Evolutionary conservation across 2,797 vertebrate species (phyloP), one percentile per base, ranked within the genome.

Genomic region (Acanthurus lineatus): DNA sequence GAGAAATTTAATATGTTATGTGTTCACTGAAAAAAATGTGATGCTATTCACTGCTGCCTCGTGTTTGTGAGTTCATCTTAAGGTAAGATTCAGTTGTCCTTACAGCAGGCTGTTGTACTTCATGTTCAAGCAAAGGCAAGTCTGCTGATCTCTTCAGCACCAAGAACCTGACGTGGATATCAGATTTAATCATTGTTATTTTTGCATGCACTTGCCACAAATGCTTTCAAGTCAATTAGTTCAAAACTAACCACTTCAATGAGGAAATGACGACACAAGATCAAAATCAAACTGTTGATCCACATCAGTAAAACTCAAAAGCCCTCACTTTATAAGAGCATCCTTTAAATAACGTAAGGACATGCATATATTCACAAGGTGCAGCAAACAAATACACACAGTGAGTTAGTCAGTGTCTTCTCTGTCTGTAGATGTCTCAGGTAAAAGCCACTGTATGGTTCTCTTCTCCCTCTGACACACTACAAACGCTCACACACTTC

Each of bases 71-170:
- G 7, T n/a, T 20, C 15, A 32, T 35, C 42, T 15, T 12, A 0
- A 6, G 38, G 15, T 42, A 12, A 54, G 42, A 58, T 65, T n/a
- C 9, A 40, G 16, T 67, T 61, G 57, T 48, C 63, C 45, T 32
- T 22, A 61, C 32, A 57, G 42, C 69, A 61, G 12, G 28, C 80
- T 89, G 86, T 91, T 92, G 89, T 87, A 91, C 89, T 78, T 81
- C 9, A 40, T 62, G 32, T 60, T 69, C 38, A 77, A 78, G 63
- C 69, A 49, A 69, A 65, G 11, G 17, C 16, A 53, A 61, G 47
- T 75, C 28, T 32, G 28, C 28, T 32, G 28, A 32, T 32, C 3
- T 32, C 42, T 42, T 42, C 32, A 20, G 48, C 32, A 57, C 15
- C 61, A 47, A 51, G 1, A 65, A 32, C 22, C 11, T 5, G 15